Base-by-base conservation (phyloP, 2,113 vertebrate genomes). In the Etia nguti region DNA sequence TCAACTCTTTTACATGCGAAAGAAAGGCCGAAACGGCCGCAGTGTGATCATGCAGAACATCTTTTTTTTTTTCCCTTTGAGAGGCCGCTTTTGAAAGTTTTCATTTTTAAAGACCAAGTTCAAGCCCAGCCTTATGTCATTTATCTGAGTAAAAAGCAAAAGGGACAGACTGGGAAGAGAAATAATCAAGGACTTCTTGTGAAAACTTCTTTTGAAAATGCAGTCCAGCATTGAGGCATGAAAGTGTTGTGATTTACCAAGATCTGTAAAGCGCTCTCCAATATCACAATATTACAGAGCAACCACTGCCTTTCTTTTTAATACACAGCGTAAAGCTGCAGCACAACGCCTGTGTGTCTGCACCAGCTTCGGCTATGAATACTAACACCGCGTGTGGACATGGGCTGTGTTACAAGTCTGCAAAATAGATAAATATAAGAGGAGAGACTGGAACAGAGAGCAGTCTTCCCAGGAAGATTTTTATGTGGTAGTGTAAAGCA, bases 361-460 rank as follows among this genome's bases (percentile, higher is more conserved):
- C 89, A 88, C 73, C 83, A 60, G 91, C 87, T 36, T 54, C 86
- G 36, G 86, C 79, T 81, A 90, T 92, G 93, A 95, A 95, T 95
- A 94, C 94, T 87, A 94, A 96, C 89, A 85, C 38, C 9, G 62
- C 46, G 22, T 57, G 83, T n/a, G 46, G 87, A 92, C 83, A 86
- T 81, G 89, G 86, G 84, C 86, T 81, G 91, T 90, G 91, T 83
- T 91, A 85, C 91, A 92, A 88, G 77, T 86, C 81, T 55, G 77
- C 60, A 80, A 86, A 91, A 85, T 62, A 68, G 43, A 83, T 73
- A 80, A 89, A 85, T 41, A 81, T 82, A 82, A 70, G 22, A 56
- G 59, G 62, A 77, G 8, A 54, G 60, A 55, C 50, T 11, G 24
- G 46, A 4, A 59, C 8, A 48, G 54, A 86, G 29, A 18, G 60